phyloP scores from a whole-genome alignment of 2,797 vertebrate species.

The Aulostomus chinensis region DNA sequence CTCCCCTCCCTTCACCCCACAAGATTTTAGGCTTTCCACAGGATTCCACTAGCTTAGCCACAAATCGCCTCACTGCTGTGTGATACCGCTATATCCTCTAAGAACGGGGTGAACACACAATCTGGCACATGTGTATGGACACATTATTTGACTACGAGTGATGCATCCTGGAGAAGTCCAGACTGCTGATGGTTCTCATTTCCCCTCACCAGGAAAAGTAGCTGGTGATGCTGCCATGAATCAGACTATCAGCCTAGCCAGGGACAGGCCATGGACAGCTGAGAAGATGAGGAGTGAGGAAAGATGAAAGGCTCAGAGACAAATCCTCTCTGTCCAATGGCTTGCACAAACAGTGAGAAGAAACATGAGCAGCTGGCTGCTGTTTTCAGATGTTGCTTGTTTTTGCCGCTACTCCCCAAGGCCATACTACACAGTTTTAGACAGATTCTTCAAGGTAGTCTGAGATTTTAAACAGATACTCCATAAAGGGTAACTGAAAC shows the following conservation, averaged over 20 bases:
- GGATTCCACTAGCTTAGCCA: slow-evolving; percentile 79
- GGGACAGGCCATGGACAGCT: slow-evolving; percentile 52
- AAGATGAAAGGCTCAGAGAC: slow-evolving; percentile 73
- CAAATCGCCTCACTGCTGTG: slow-evolving; percentile 78
- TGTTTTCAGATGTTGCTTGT: slow-evolving; percentile 50
- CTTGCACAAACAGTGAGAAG: slow-evolving; percentile 49
- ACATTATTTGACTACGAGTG: slow-evolving; percentile 72
- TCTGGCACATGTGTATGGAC: slow-evolving; percentile 53
- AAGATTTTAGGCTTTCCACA: slow-evolving; percentile 79
- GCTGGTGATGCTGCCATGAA: slow-evolving; percentile 66
- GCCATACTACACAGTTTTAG: slow-evolving; percentile 21
- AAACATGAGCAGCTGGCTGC: slow-evolving; percentile 63
- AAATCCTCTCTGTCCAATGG: slow-evolving; percentile 62
- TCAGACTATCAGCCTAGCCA: slow-evolving; percentile 61
- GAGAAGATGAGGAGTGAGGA: slow-evolving; percentile 57
- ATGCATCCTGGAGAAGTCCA: slow-evolving; percentile 60
- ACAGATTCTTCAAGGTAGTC: slow-evolving; percentile 16
- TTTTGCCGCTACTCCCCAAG: slow-evolving; percentile 42
- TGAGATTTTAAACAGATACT: slow-evolving; percentile 6
- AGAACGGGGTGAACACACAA: slow-evolving; percentile 60
- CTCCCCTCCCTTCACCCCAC: slow-evolving; percentile 72
- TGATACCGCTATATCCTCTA: slow-evolving; percentile 65
- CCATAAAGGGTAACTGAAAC: slow-evolving; percentile 1
- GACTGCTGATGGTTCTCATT: slow-evolving; percentile 75
- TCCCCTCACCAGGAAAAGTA: slow-evolving; percentile 63